Evolutionary conservation across 2,113 vertebrate species (phyloP), one percentile per base, ranked within the genome.

Genomic region (Tricholaema leucomelas): DNA sequence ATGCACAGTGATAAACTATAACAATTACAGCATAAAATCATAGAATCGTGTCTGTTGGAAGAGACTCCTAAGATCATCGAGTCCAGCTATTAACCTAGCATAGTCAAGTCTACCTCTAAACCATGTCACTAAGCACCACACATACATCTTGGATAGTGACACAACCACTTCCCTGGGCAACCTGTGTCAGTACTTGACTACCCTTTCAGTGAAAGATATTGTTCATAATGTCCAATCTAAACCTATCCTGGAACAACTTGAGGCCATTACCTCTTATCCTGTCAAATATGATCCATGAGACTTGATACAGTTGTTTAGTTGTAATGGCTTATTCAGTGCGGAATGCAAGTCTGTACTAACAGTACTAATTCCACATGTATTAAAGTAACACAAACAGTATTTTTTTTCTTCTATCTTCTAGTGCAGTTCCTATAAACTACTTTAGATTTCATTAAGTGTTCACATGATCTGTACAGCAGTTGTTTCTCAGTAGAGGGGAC

Each of bases 401-500:
- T 38, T 75, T 36, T 61, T 80, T 93, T 76, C 25, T 66, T 81
- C 88, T 90, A 36, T 14, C 71, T 91, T 64, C n/a, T 87, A 81
- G 65, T 8, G 7, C 87, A 36, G 55, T 94, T 96, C 96, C 96
- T 27, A 90, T 90, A 80, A 95, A 90, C 31, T 58, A 30, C 46
- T 67, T 96, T 92, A 82, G 27, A 28, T 86, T 81, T 83, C 8
- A 46, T 95, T 95, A 93, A 82, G 93, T 94, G 77, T 88, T 91
- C 73, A 85, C 75, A 87, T 91, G 58, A 74, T 88, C 64, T 69
- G 31, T 84, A 87, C 52, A 93, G 66, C 64, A 83, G 44, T 38
- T 83, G 85, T 93, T 97, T 95, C 56, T 86, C 64, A 83, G 8
- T 87, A 78, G 64, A 21, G 93, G 12, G 18, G 6, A 40, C 17